Conservation (phyloP, 2,113 vertebrate genomes). For the Nannobrachium achirus region DNA sequence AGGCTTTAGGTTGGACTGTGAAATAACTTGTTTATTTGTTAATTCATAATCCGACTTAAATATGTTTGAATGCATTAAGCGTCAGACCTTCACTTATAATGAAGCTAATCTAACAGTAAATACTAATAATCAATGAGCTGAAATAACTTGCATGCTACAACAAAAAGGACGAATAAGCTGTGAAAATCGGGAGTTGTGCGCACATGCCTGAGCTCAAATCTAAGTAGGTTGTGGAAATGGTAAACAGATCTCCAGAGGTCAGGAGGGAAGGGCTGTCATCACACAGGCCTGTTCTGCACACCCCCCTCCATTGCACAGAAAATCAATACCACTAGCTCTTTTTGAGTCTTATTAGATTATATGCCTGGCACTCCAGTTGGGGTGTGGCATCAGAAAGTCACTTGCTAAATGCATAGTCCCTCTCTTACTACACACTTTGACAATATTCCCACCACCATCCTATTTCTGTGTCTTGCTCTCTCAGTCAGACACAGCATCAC, state of each 20-base stretch:
- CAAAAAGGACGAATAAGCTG: too few relatives aligned
- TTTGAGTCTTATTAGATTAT: constrained; percentile 73
- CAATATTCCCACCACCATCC: constrained; percentile 2
- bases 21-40: too few relatives aligned
- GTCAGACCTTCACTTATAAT: too few relatives aligned
- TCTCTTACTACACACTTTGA: constrained; percentile 52
- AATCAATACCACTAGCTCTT: constrained; percentile 73
- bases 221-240: constrained; percentile 31
- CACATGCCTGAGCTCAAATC: constrained; percentile 25
- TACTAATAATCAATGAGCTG: too few relatives aligned
- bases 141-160: neutral
- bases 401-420: constrained; percentile 60
- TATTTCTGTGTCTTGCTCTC: neutral
- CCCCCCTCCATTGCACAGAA: constrained; percentile 63
- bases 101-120: too few relatives aligned
- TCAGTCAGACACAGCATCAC: constrained; percentile 8
- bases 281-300: constrained; percentile 30
- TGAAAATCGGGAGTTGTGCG: neutral
- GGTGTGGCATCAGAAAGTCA: constrained; percentile 66
- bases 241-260: constrained; percentile 64
- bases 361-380: constrained; percentile 64
- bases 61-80: too few relatives aligned
- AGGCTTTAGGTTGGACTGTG: too few relatives aligned
- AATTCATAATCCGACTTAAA: too few relatives aligned
- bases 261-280: constrained; percentile 51